Evolutionary conservation across 1,140 invertebrate species (phyloP), one percentile per base, ranked within the genome.

Genomic region (Dryas iulia): DNA sequence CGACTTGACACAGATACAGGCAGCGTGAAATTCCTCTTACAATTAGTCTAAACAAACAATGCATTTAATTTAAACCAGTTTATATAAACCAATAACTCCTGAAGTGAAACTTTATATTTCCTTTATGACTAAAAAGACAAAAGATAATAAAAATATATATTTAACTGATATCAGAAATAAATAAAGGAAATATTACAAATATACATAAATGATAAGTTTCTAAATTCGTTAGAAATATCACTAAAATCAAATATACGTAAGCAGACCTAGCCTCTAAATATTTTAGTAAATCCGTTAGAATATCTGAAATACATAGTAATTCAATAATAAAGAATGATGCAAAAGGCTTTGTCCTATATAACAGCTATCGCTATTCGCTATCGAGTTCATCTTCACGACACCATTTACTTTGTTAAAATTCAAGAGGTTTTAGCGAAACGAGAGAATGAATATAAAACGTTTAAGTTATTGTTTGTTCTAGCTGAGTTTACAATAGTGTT

Each of bases 21-120:
- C 24, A 30, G 57, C 25, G 57, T 59, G 33, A 59, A 59, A 59
- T 59, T 35, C 30, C 58, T 24, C 31, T 59, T n/a, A n/a, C n/a
- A n/a, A n/a, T n/a, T 24, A 59, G 3, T 35, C 30, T n/a, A 59
- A 59, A 59, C 58, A 59, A 59, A 59, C 23, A 31, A 23, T 59
- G 28, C 23, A 31, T 10, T 47, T n/a, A 47, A n/a, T 0, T 6
- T 8, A n/a, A 18, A 21, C n/a, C 7, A 47, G 7, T n/a, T 28
- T 28, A 6, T 47, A 2, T 6, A 47, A 18, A 47, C 18, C 21
- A 47, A 47, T 47, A 21, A 47, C 14, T 21, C 33, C 12, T 39
- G n/a, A 18, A 39, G n/a, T 39, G 5, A 39, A 47, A 47, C 39
- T 47, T 47, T 47, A 47, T 47, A 18, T 6, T 47, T 1, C 8